Evolutionary conservation across 1,140 invertebrate genomes (phyloP).

Genomic region (Lordiphosa clarofinis): DNA sequence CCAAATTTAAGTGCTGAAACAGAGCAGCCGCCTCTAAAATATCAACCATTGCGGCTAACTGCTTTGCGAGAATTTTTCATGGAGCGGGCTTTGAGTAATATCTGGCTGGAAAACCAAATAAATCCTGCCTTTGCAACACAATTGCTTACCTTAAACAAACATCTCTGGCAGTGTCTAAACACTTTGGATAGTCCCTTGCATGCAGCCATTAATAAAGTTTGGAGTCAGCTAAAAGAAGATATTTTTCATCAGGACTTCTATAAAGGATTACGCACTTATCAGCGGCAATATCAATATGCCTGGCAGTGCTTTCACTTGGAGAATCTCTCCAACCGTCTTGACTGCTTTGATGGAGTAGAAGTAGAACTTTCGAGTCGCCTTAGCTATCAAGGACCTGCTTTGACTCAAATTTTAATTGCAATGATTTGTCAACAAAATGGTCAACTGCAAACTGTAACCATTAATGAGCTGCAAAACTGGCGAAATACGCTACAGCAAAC

Average conservation of each 20-base stretch:
- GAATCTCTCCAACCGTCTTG: conserved; percentile 50
- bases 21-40: conserved; percentile 5
- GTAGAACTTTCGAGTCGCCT: conserved; percentile 47
- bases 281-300: conserved; percentile 33
- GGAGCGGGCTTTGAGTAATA: conserved; percentile 38
- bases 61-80: conserved; percentile 46
- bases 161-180: conserved; percentile 48
- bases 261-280: conserved; percentile 54
- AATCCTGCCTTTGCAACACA: conserved; percentile 57
- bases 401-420: conserved; percentile 41
- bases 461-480: conserved; percentile 63
- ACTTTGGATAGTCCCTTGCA: conserved; percentile 19
- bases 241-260: conserved; percentile 46
- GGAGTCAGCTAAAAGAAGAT: conserved; percentile 28
- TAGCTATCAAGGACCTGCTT: conserved; percentile 50
- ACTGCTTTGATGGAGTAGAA: conserved; percentile 26
- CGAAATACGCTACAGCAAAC: conserved; percentile 44
- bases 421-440: conserved; percentile 56
- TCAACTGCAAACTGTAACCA: conserved; percentile 55
- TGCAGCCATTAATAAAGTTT: conserved; percentile 17
- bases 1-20: conserved; percentile 16
- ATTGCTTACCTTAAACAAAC: conserved; percentile 39
- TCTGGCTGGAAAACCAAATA: conserved; percentile 24
- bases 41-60: conserved; percentile 28
- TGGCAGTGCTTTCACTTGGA: conserved; percentile 53